A percentile compares a stretch with the other conserved stretches of the same genome.
phyloP scores from a whole-genome alignment of 1,140 invertebrate genomes.

The Hyles vespertilio region DNA sequence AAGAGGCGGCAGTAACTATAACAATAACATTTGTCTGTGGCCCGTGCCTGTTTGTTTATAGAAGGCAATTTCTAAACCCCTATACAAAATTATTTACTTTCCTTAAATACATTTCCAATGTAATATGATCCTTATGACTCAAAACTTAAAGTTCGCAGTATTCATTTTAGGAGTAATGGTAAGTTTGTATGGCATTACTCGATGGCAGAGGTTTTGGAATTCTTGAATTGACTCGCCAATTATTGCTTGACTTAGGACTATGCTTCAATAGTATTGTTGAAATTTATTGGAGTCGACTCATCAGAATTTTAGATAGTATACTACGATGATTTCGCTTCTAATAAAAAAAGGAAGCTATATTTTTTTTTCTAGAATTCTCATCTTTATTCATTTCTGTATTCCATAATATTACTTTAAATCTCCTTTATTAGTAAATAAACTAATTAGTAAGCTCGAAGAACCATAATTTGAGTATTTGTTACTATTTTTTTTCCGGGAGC shows the following conservation, averaged over 20 bases:
- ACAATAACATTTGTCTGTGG: conserved; percentile 50
- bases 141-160: not conserved
- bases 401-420: too few relatives aligned
- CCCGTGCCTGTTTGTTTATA: conserved; percentile 35
- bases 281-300: not conserved
- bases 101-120: not conserved
- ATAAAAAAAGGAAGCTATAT: too few relatives aligned
- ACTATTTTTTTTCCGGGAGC: too few relatives aligned
- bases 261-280: not conserved
- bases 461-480: too few relatives aligned
- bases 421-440: too few relatives aligned
- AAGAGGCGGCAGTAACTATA: conserved; percentile 48
- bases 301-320: not conserved
- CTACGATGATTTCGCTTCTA: too few relatives aligned
- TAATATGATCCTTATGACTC: not conserved
- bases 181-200: conserved; percentile 11
- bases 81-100: not conserved
- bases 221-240: conserved; percentile 8
- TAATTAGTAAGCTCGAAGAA: too few relatives aligned
- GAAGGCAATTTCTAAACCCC: conserved; percentile 32
- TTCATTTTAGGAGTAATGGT: not conserved
- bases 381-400: too few relatives aligned
- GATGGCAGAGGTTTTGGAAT: conserved; percentile 17
- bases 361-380: too few relatives aligned
- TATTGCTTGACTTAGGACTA: not conserved